Conservation (phyloP, 2,797 vertebrate genomes). For the Ambastaia sidthimunki region DNA sequence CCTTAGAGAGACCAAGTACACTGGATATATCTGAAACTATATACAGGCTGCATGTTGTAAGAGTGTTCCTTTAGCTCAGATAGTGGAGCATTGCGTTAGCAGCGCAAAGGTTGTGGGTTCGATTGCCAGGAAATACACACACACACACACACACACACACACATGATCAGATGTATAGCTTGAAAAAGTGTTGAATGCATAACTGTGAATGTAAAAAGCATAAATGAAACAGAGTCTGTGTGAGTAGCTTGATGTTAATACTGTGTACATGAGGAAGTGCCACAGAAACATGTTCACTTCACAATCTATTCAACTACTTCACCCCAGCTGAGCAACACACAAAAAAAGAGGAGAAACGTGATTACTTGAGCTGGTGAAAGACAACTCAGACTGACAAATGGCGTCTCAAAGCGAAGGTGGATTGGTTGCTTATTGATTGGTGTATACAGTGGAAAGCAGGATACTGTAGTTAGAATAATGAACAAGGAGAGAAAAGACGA, state of each 20-base stretch:
- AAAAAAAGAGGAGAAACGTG: conserved; percentile 37
- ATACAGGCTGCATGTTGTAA: not conserved
- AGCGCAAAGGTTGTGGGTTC: too few species aligned
- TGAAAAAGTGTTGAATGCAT: too few species aligned
- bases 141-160: too few species aligned
- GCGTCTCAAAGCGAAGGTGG: conserved; percentile 43
- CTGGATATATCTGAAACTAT: conserved; percentile 9
- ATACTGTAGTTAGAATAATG: conserved; percentile 28
- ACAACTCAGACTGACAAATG: conserved; percentile 53
- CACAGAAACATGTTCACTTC: conserved; percentile 62
- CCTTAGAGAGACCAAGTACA: conserved; percentile 20
- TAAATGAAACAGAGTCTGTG: conserved; percentile 29
- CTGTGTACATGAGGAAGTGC: conserved; percentile 6
- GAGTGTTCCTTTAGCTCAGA: not conserved
- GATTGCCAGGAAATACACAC: too few species aligned
- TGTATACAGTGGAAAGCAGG: conserved; percentile 37
- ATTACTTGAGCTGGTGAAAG: conserved; percentile 48
- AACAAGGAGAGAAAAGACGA: conserved; percentile 7
- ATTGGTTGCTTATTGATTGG: conserved; percentile 59
- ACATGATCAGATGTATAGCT: too few species aligned
- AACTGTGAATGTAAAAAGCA: too few species aligned
- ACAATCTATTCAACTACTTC: conserved; percentile 58
- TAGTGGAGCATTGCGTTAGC: too few species aligned
- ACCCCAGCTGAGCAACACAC: conserved; percentile 23
- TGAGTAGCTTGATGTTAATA: conserved; percentile 40